phyloP scores from a whole-genome alignment of 2,797 vertebrate genomes.

The Balearica regulorum region DNA sequence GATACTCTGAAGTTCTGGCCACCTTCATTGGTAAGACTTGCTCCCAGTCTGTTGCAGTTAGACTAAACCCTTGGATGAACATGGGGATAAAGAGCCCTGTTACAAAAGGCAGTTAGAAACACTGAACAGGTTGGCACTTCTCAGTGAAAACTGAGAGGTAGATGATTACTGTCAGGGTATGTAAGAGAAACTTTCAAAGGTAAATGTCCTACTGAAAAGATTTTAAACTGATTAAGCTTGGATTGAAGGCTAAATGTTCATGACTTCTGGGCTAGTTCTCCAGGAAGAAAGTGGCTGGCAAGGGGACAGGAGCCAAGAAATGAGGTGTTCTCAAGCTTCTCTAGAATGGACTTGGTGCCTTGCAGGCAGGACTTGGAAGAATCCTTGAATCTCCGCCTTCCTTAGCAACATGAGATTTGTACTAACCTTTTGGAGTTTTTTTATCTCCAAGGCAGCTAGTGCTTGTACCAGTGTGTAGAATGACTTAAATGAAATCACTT shows the following conservation, averaged over 20 bases:
- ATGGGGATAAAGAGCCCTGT: background rate
- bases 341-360: background rate
- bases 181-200: background rate
- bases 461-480: background rate
- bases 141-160: background rate
- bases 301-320: background rate
- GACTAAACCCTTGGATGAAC: background rate
- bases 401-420: background rate
- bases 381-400: background rate
- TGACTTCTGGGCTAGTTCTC: background rate
- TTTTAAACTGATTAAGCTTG: background rate
- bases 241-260: background rate
- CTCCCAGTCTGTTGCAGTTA: background rate
- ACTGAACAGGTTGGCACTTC: background rate
- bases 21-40: rapidly evolving
- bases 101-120: background rate
- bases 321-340: background rate
- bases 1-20: background rate
- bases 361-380: background rate
- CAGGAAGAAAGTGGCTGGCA: background rate
- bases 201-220: background rate
- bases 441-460: background rate
- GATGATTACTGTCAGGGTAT: background rate
- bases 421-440: background rate
- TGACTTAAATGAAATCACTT: background rate